A percentile compares a stretch with the other conserved stretches of the same genome.
Evolutionary conservation across 2,888 invertebrate species (phyloP).

Genomic region (Cephus runcator): DNA sequence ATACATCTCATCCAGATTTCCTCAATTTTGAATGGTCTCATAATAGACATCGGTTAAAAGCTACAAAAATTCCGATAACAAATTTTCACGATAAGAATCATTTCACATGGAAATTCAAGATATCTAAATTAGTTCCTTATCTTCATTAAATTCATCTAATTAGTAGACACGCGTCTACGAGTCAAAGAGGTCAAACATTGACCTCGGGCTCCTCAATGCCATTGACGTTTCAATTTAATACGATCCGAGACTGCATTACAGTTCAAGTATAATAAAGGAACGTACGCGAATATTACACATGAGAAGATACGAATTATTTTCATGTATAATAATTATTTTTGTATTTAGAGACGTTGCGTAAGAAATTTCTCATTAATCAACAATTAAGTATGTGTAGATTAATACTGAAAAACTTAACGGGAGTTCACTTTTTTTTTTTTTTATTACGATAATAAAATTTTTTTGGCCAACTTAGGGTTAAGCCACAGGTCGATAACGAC

Average conservation of each 20-base stretch:
- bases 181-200: neutral
- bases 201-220: neutral
- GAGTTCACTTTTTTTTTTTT: neutral
- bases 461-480: neutral
- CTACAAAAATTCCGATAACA: neutral
- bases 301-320: neutral
- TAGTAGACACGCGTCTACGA: neutral
- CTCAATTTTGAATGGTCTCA: neutral
- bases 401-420: neutral
- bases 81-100: neutral
- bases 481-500: neutral
- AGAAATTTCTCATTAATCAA: no score
- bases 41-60: neutral
- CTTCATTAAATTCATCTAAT: neutral
- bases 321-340: neutral
- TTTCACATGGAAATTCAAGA: neutral
- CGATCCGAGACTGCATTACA: neutral
- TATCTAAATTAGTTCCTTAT: no score
- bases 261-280: neutral
- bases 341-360: no score
- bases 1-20: neutral
- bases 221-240: neutral
- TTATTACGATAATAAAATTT: neutral
- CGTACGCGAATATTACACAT: neutral
- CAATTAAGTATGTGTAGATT: neutral